These are phyloP conservation scores for Eulithis prunata DNA, from an alignment of 2,888 invertebrate species.

Conservation along the genomic window DNA sequence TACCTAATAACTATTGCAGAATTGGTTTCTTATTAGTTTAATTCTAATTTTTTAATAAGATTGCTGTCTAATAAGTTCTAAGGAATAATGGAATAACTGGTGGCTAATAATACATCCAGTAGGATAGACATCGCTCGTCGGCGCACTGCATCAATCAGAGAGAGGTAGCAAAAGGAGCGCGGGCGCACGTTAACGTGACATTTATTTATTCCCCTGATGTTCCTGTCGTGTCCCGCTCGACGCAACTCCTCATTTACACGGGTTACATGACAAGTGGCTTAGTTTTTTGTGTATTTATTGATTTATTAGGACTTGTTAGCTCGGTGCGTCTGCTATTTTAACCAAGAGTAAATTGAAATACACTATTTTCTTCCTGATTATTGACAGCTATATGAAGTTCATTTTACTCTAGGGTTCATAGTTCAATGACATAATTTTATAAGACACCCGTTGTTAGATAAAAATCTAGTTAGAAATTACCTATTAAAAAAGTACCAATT, in stretches of 20 bases:
- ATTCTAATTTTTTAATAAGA: not conserved
- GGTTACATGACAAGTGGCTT: conserved; percentile 42
- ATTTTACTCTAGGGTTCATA: not conserved
- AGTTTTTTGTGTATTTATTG: conserved; percentile 29
- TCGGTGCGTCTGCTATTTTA: conserved; percentile 3
- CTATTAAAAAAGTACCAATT: too few relatives aligned
- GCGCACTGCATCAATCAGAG: conserved; percentile 73
- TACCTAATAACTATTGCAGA: too few relatives aligned
- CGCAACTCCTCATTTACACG: conserved; percentile 67
- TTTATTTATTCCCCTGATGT: conserved; percentile 80
- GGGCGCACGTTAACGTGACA: conserved; percentile 69
- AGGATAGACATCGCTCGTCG: conserved; percentile 58
- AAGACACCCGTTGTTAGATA: too few relatives aligned
- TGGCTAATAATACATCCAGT: conserved; percentile 46
- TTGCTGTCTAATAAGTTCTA: not conserved
- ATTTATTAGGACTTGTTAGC: conserved; percentile 27
- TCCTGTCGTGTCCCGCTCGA: conserved; percentile 66
- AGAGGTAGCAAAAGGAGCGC: conserved; percentile 58
- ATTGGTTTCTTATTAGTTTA: too few relatives aligned
- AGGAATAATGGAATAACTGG: conserved; percentile 8
- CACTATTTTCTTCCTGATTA: conserved; percentile 6
- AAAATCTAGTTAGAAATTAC: too few relatives aligned
- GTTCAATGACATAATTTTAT: not conserved
- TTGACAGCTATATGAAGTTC: conserved; percentile 1
- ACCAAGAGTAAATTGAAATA: conserved; percentile 10